Evolutionary conservation across 2,113 vertebrate species (phyloP), one percentile per base, ranked within the genome.

Genomic region (Hystrix cristata): DNA sequence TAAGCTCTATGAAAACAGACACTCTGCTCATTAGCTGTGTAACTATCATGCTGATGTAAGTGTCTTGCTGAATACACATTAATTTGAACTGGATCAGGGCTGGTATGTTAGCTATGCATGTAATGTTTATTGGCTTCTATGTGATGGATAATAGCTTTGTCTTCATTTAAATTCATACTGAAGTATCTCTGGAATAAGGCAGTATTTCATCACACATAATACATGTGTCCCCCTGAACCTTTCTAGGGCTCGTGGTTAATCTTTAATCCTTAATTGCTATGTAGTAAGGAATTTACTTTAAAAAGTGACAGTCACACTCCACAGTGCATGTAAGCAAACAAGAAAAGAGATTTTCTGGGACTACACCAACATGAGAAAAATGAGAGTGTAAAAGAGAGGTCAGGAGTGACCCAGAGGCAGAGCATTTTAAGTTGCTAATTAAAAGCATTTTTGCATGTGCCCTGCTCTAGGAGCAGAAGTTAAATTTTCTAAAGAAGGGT

Each of bases 381-480:
- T 89, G 57, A 69, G 29, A 95, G n/a, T 12, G 84, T 59, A 62
- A 74, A 53, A 53, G 10, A 74, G 23, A 93, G 57, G 25, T 76
- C 64, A 84, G 2, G 46, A 71, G 25, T 60, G 84, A 84, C 23
- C 21, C 7, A 25, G 78, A 57, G 7, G 21, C 38, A 95, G 25
- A 89, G n/a, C 23, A 83, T 79, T 89, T 87, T 46, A 92, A 95
- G 92, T 55, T 53, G 38, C 84, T 95, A 82, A 87, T 83, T 65
- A 51, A 87, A 80, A 90, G 34, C 18, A 86, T 67, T 90, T 87
- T 94, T 80, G 74, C 7, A 3, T 31, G 9, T 31, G 2, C 9
- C 21, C 62, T 83, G 31, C 18, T 94, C 15, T 59, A 18, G 79
- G 13, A 95, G 43, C 90, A 82, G 34, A 91, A 92, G 72, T 67